These are phyloP conservation scores for Steinernema khuongi DNA, from an alignment of 1,140 invertebrate genomes.

Conservation along the genomic window DNA sequence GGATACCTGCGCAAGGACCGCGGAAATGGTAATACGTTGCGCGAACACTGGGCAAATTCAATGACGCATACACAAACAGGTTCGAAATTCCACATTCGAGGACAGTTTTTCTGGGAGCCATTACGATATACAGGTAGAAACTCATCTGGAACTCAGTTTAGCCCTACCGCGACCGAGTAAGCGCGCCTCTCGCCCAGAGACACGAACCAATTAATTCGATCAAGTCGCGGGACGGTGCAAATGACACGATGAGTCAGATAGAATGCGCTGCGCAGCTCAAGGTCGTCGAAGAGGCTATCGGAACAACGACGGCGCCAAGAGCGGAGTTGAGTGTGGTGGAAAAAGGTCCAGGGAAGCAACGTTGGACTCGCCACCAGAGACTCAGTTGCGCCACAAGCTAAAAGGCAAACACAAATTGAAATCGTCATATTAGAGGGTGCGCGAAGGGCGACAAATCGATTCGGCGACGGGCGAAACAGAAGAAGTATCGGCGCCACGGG, in stretches of 20 bases:
- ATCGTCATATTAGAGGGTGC: slow-evolving; percentile 15
- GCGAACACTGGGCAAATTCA: background rate
- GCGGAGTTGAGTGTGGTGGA: background rate
- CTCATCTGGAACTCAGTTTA: background rate
- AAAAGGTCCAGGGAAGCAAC: background rate
- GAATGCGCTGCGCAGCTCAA: background rate
- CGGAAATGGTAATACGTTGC: background rate
- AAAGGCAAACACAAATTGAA: slow-evolving; percentile 11
- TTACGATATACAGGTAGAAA: background rate
- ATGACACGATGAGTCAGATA: slow-evolving; percentile 6
- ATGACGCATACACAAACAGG: slow-evolving; percentile 7
- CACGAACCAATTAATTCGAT: background rate
- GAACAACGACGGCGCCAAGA: background rate
- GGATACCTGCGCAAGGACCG: background rate
- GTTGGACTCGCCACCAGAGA: background rate
- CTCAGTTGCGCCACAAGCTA: background rate
- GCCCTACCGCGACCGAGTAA: background rate
- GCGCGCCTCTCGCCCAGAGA: background rate
- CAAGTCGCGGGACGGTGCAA: slow-evolving; percentile 1
- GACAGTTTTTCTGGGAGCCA: background rate
- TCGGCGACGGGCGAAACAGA: background rate
- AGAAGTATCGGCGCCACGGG: background rate
- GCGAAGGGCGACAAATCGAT: slow-evolving; percentile 12
- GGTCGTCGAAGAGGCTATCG: background rate
- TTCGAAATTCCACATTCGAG: background rate